Evolutionary conservation across 1,140 invertebrate genomes (phyloP), one percentile per base, ranked within the genome.

Genomic region (Zaprionus davidi): DNA sequence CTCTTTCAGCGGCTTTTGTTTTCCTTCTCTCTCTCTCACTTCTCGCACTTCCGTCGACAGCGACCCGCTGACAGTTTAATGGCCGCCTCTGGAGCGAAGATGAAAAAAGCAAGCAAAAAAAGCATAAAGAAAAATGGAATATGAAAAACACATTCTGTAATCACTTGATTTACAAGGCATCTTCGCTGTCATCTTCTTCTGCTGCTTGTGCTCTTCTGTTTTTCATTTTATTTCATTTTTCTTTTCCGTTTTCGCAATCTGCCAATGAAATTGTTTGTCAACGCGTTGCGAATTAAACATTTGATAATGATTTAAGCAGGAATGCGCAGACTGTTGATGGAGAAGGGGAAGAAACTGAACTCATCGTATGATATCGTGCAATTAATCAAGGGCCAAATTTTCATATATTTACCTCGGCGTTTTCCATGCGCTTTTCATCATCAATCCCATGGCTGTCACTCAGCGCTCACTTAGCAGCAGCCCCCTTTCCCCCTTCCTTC

Each of bases 181-280:
- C 56, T 58, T 58, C 63, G 68, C n/a, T 17, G 31, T 34, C 17
- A n/a, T 46, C 41, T 46, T 7, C 6, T 9, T 4, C 15, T 41
- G 4, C 38, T 41, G 5, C 64, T 65, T 59, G 24, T 63, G 71
- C 31, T 60, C 62, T 31, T 53, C 63, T 75, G 20, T 31, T 49
- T 38, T 49, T 60, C 20, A 28, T 76, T 65, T 79, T 71, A 36
- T 28, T 36, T 13, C 49, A 22, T 22, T 66, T 66, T 66, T 51
- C 20, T 51, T 24, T 41, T 46, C 59, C 31, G 46, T 62, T 64
- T 79, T 74, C 66, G 78, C 78, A 81, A 78, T 81, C 81, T 44
- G 84, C 78, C 62, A 87, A 87, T 88, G 80, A 87, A 88, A 83
- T 71, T 80, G 83, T 87, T 88, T 88, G 84, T 87, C 84, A 87